These are phyloP conservation scores for Lasioglossum marginatum DNA, from an alignment of 2,888 invertebrate genomes.

Conservation along the genomic window DNA sequence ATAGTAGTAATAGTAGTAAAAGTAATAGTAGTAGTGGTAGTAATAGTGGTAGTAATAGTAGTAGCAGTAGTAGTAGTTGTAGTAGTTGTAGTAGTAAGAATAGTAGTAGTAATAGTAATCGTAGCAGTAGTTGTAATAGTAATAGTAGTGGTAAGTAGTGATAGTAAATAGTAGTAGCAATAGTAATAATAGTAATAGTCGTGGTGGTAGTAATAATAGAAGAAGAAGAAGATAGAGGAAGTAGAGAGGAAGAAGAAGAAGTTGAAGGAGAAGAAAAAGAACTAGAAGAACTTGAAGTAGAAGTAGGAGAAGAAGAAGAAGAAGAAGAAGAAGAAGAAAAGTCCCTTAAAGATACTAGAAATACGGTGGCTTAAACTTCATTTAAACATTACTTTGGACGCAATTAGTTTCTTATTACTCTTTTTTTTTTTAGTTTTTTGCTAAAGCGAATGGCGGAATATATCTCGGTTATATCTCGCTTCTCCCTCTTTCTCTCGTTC, in stretches of 20 bases:
- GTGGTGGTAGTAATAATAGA: background rate
- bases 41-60: background rate
- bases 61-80: background rate
- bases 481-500: constrained; percentile 27
- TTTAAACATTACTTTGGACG: constrained; percentile 79
- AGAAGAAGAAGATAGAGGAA: constrained; percentile 8
- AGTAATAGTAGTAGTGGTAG: background rate
- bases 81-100: background rate
- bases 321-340: constrained; percentile 62
- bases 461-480: constrained; percentile 41
- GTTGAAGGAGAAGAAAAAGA: constrained; percentile 7
- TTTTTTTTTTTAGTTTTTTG: constrained; percentile 56
- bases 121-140: background rate
- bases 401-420: constrained; percentile 72
- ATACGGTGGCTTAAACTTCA: constrained; percentile 64
- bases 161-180: background rate
- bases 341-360: constrained; percentile 65
- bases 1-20: background rate
- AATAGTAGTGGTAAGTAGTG: background rate
- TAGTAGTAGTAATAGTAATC: background rate
- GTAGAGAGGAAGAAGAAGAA: constrained; percentile 9
- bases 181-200: background rate
- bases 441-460: constrained; percentile 73
- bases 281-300: constrained; percentile 22
- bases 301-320: constrained; percentile 42